phyloP scores from a whole-genome alignment of 2,888 invertebrate species.

The Horisme vitalbata region DNA sequence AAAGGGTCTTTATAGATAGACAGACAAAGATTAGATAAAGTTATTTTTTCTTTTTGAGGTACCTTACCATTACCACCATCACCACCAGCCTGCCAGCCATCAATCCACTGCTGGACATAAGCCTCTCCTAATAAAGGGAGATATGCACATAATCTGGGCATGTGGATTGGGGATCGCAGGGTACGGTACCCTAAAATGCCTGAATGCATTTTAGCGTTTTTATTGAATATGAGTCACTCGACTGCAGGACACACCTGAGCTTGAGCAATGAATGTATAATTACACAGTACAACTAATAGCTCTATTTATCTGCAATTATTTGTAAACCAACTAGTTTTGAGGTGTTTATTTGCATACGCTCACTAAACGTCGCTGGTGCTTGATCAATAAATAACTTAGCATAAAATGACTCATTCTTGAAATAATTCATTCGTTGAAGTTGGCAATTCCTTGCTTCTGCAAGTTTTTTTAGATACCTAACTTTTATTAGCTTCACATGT shows the following conservation, averaged over 20 bases:
- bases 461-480: background rate
- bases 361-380: constrained; percentile 3
- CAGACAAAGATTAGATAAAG: too few species aligned
- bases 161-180: too few species aligned
- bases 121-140: too few species aligned
- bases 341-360: constrained; percentile 38
- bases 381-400: constrained; percentile 13
- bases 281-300: constrained; percentile 39
- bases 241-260: constrained; percentile 25
- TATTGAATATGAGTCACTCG: constrained; percentile 25
- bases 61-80: too few species aligned
- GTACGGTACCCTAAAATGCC: constrained; percentile 2
- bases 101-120: too few species aligned
- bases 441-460: background rate
- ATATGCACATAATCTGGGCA: too few species aligned
- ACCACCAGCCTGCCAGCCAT: too few species aligned
- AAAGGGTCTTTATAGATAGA: too few species aligned
- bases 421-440: constrained; percentile 1
- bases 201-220: constrained; percentile 20
- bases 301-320: constrained; percentile 41
- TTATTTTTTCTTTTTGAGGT: too few species aligned
- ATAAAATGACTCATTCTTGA: constrained; percentile 18
- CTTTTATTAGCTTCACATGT: too few species aligned
- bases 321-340: constrained; percentile 32
- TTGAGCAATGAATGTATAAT: constrained; percentile 24